Base-by-base conservation (phyloP, 2,888 invertebrate genomes). In the Thera britannica region DNA sequence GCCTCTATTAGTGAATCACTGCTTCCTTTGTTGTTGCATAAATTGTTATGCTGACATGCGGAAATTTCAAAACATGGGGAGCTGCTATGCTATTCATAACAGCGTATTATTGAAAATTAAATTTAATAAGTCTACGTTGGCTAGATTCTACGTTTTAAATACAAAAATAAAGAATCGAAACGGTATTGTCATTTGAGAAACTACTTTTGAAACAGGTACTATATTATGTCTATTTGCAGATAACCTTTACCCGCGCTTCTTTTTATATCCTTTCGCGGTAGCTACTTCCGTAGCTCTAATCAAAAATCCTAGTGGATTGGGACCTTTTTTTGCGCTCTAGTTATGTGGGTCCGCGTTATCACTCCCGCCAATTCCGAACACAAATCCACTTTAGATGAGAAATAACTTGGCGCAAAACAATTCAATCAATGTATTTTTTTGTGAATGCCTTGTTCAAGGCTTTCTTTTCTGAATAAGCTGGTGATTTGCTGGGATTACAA, bases 1-100 rank as follows among this genome's bases (percentile, higher is more conserved):
- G 71, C 73, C 70, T 71, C 68, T 73, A 72, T 76, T 75, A 74
- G 80, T 84, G 82, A 87, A 79, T 84, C 82, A 82, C 79, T 77
- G 75, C 70, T 75, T 79, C 72, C 75, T 71, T 77, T 75, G 70
- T 73, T 75, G 68, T 73, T 71, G 69, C 72, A 75, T 70, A 74
- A 71, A 72, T 72, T 70, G 63, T 72, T 75, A 60, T 48, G 66
- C 70, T 55, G 63, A 70, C 62, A 65, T 60, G 63, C 59, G 48
- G 60, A 57, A 58, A 52, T 56, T 58, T 65, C 36, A 51, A 36
- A 67, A 58, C 62, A 68, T 56, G 34, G 65, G 54, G 61, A 65
- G 57, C 55, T 2, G 34, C 23, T 36, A 44, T 44, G 49, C 51
- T 7, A 52, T 9, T 46, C 34, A 34, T 34, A 34, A 9, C 2